phyloP scores from a whole-genome alignment of 2,888 invertebrate genomes.

The Volucella inflata region DNA sequence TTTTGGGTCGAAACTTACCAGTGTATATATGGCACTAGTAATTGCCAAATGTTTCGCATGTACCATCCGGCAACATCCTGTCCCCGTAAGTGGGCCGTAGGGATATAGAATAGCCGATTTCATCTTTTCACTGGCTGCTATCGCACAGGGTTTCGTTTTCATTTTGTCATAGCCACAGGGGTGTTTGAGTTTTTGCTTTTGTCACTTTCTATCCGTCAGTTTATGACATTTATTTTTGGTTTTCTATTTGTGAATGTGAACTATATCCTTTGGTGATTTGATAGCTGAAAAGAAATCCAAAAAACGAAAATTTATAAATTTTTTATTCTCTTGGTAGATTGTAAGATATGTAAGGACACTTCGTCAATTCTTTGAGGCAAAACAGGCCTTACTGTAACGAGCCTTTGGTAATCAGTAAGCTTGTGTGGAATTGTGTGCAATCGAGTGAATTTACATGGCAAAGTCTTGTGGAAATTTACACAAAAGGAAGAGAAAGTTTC shows the following conservation, averaged over 20 bases:
- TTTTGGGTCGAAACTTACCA: conserved; percentile 86
- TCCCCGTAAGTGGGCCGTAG: conserved; percentile 84
- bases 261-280: conserved; percentile 15
- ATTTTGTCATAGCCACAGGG: conserved; percentile 68
- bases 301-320: no score
- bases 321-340: no score
- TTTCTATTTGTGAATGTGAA: not conserved
- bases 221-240: conserved; percentile 34
- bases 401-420: not conserved
- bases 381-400: not conserved
- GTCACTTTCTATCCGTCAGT: conserved; percentile 32
- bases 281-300: no score
- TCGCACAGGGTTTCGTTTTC: conserved; percentile 71
- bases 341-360: no score
- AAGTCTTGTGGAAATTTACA: not conserved
- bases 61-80: conserved; percentile 87
- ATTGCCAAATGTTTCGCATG: conserved; percentile 90
- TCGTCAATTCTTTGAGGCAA: no score
- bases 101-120: conserved; percentile 85
- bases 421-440: not conserved
- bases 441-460: conserved; percentile 5
- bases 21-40: conserved; percentile 89
- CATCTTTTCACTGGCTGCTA: conserved; percentile 82
- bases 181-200: conserved; percentile 2
- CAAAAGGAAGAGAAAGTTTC: not conserved